These are phyloP conservation scores for Plectrocnemia conspersa DNA, from an alignment of 1,140 invertebrate genomes.

Conservation along the genomic window DNA sequence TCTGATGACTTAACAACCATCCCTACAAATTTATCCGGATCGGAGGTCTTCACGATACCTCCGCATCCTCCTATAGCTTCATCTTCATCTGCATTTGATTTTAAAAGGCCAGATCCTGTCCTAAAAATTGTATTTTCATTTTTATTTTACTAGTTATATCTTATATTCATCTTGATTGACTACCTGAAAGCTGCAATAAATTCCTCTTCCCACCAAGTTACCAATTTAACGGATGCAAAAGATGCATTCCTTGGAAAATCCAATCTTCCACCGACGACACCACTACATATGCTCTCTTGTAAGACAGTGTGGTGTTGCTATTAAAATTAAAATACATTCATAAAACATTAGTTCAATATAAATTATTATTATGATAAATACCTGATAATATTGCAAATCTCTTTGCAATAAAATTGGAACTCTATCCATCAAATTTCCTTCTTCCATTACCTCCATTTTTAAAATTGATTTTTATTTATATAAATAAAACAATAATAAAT, in stretches of 20 bases:
- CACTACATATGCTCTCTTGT: conserved; percentile 66
- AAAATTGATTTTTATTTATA: conserved; percentile 15
- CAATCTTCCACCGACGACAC: conserved; percentile 67
- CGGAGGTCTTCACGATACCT: conserved; percentile 62
- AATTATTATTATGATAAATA: conserved; percentile 37
- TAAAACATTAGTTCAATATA: background rate
- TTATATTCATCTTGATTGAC: conserved; percentile 3
- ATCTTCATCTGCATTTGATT: conserved; percentile 41
- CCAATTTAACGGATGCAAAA: conserved; percentile 73
- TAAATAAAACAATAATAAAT: conserved; percentile 40
- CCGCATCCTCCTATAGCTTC: conserved; percentile 40
- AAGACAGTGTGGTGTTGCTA: conserved; percentile 69
- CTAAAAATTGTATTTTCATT: conserved; percentile 36
- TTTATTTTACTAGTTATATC: too few relatives aligned
- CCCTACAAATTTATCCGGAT: conserved; percentile 65
- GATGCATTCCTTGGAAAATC: conserved; percentile 76
- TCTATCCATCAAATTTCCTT: conserved; percentile 78
- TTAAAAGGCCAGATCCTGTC: conserved; percentile 54
- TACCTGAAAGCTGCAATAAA: conserved; percentile 55
- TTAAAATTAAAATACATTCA: conserved; percentile 4
- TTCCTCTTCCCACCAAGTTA: conserved; percentile 71
- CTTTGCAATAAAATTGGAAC: conserved; percentile 71
- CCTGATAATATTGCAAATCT: conserved; percentile 76
- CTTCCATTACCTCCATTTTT: conserved; percentile 77
- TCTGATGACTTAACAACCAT: conserved; percentile 65